phyloP scores from a whole-genome alignment of 2,113 vertebrate genomes.

The Strix aluco region DNA sequence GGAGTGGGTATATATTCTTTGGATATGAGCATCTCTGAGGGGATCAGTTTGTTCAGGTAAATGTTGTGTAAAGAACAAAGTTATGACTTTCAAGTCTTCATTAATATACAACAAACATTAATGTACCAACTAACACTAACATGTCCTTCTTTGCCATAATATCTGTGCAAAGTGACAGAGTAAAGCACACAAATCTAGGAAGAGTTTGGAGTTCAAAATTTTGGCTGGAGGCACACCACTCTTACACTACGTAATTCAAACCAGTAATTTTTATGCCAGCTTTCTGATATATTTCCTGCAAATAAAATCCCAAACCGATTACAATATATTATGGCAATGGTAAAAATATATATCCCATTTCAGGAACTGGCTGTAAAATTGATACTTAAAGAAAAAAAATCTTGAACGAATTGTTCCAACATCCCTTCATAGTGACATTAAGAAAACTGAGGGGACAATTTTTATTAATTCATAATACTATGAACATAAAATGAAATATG shows the following conservation, averaged over 20 bases:
- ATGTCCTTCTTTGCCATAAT: not conserved
- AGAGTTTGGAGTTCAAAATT: not conserved
- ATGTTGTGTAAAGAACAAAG: not conserved
- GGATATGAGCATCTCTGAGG: not conserved
- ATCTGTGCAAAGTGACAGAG: not conserved
- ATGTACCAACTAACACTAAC: not conserved
- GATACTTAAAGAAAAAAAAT: not conserved
- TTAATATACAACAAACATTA: not conserved
- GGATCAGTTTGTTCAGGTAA: not conserved
- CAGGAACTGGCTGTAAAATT: not conserved
- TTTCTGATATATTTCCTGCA: not conserved
- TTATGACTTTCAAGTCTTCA: not conserved
- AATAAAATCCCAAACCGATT: not conserved
- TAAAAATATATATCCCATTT: not conserved
- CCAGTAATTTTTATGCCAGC: not conserved
- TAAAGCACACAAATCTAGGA: not conserved
- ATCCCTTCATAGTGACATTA: not conserved
- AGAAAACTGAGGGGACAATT: not conserved
- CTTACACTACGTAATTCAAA: not conserved
- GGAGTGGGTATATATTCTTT: not conserved
- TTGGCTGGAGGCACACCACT: not conserved
- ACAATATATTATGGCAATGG: not conserved
- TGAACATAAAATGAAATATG: not conserved
- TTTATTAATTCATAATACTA: not conserved
- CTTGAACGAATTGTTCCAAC: rapidly evolving